These are phyloP conservation scores for Coptodon bakossiorum DNA, from an alignment of 2,113 vertebrate species.

Conservation along the genomic window DNA sequence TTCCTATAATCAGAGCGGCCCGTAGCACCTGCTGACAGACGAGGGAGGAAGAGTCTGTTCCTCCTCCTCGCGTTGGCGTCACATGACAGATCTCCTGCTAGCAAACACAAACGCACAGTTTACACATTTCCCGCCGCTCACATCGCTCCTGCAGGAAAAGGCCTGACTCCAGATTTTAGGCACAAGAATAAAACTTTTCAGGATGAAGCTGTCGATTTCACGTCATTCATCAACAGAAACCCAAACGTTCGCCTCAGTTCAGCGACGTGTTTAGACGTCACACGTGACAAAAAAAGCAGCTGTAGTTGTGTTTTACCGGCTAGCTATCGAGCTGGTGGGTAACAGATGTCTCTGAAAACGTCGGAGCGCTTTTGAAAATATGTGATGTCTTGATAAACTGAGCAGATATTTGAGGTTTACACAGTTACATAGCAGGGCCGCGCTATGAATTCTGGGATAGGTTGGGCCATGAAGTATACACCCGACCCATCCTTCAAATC, in stretches of 20 bases:
- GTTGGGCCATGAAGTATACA: too few species aligned
- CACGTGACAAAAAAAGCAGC: neutral
- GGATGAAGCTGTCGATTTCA: neutral
- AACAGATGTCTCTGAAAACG: too few species aligned
- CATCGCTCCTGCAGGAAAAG: neutral
- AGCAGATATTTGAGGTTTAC: too few species aligned
- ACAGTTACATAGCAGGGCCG: accelerated
- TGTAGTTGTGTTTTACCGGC: neutral
- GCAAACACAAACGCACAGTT: neutral
- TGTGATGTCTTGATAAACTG: too few species aligned
- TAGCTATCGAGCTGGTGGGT: accelerated
- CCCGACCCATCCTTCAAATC: too few species aligned
- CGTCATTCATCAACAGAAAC: neutral
- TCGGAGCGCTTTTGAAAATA: too few species aligned
- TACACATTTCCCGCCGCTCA: neutral
- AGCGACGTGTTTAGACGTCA: neutral
- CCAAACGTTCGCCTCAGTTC: neutral
- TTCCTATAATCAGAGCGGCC: neutral
- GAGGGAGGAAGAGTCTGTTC: neutral
- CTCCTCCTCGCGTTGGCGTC: neutral
- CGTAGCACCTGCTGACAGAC: neutral
- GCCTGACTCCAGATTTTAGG: neutral
- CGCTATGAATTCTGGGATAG: neutral
- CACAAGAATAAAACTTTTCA: neutral
- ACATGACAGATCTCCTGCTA: neutral